Percentiles rank a stretch among this genome's conserved stretches.
Evolutionary conservation across 2,113 vertebrate species (phyloP).

Genomic region (Abramis brama): DNA sequence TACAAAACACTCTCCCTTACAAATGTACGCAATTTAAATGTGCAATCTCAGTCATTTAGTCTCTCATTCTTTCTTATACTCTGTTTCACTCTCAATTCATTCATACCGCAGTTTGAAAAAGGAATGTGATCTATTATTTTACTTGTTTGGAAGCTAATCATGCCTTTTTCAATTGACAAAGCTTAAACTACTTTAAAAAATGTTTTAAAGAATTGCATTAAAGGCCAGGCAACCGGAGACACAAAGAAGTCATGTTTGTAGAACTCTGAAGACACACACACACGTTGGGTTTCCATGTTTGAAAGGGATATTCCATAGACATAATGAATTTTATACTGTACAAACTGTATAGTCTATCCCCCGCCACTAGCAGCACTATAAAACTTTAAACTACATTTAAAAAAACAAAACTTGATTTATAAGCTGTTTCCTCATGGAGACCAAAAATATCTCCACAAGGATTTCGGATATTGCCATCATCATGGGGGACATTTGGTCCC

Average conservation of each 20-base stretch:
- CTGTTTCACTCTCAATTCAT: neutral
- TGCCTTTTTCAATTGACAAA: constrained; percentile 11
- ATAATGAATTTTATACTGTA: neutral
- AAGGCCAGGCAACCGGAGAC: neutral
- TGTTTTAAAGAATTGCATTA: neutral
- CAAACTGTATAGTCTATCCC: no score
- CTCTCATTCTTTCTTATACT: neutral
- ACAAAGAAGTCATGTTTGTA: neutral
- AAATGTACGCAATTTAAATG: constrained; percentile 4
- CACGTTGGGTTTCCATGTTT: neutral
- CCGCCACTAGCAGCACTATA: no score
- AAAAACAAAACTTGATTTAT: no score
- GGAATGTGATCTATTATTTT: neutral
- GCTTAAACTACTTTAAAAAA: no score
- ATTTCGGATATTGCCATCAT: no score
- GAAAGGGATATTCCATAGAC: neutral
- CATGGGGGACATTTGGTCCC: no score
- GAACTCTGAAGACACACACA: neutral
- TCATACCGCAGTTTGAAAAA: neutral
- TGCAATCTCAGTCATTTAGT: constrained; percentile 12
- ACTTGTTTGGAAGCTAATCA: neutral
- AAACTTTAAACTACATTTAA: no score
- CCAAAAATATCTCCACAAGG: no score
- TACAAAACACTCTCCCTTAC: constrained; percentile 23
- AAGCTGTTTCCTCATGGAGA: no score